Percentiles rank a stretch among this genome's conserved stretches.
These are phyloP conservation scores for Penaeus japonicus DNA, from an alignment of 1,140 invertebrate species.

Conservation along the genomic window DNA sequence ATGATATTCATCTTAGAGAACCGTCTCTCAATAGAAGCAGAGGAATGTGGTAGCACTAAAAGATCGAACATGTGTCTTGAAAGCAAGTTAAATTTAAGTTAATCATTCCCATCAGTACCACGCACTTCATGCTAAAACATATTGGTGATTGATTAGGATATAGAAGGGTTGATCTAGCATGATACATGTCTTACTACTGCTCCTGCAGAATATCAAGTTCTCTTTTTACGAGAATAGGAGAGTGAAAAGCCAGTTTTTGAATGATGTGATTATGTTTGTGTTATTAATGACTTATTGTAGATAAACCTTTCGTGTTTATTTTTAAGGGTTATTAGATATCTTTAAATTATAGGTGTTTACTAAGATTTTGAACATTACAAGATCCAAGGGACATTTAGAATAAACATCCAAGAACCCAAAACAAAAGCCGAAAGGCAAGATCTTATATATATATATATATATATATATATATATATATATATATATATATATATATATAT, in stretches of 20 bases:
- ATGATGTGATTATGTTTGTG: not conserved
- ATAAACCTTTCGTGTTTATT: not conserved
- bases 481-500: too few species aligned
- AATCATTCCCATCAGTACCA: not conserved
- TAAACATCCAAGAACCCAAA: too few species aligned
- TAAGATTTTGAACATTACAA: too few species aligned
- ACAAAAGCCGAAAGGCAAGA: too few species aligned
- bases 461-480: too few species aligned
- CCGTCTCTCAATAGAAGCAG: not conserved
- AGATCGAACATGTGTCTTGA: not conserved
- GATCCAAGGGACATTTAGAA: too few species aligned
- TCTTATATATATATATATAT: too few species aligned
- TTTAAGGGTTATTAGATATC: not conserved
- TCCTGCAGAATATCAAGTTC: not conserved
- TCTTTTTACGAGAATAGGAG: not conserved
- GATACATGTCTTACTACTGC: not conserved
- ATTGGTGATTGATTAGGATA: not conserved
- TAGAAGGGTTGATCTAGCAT: not conserved
- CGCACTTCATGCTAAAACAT: not conserved
- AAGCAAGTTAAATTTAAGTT: not conserved
- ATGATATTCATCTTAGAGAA: not conserved
- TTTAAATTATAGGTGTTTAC: not conserved
- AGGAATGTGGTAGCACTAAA: not conserved
- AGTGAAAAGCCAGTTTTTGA: not conserved
- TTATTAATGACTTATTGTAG: not conserved